phyloP scores from a whole-genome alignment of 2,888 invertebrate genomes.

The Zaprionus bogoriensis region DNA sequence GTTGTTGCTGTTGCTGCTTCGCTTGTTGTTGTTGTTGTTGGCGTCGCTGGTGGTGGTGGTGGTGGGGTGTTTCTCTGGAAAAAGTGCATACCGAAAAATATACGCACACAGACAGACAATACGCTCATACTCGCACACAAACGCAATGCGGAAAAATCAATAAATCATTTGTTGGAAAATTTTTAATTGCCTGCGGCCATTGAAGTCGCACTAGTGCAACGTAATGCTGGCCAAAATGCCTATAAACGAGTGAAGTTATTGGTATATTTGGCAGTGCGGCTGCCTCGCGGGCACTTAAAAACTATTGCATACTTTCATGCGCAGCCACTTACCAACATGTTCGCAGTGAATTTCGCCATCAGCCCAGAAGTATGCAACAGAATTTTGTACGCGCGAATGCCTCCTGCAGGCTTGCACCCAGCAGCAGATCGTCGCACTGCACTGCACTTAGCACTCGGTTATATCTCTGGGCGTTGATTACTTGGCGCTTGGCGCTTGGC shows the following conservation, averaged over 20 bases:
- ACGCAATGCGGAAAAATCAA: conserved; percentile 73
- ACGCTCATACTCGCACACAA: conserved; percentile 34
- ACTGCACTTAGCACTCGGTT: conserved; percentile 37
- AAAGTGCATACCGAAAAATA: conserved; percentile 76
- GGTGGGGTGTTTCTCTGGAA: conserved; percentile 70
- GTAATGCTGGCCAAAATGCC: neutral
- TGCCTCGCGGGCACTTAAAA: too few species aligned
- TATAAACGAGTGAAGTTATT: neutral
- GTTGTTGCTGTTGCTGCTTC: conserved; percentile 30
- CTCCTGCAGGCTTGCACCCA: too few species aligned
- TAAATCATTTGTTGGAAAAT: conserved; percentile 72
- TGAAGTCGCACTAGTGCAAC: neutral
- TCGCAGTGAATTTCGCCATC: conserved; percentile 49
- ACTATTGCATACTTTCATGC: conserved; percentile 29
- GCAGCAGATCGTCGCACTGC: too few species aligned
- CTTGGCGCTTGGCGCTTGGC: conserved; percentile 14
- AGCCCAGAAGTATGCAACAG: conserved; percentile 63
- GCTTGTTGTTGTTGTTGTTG: conserved; percentile 18
- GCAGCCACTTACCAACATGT: conserved; percentile 70
- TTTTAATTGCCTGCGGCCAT: conserved; percentile 42
- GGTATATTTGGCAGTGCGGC: too few species aligned
- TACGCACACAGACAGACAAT: conserved; percentile 55
- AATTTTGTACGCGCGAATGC: conserved; percentile 6
- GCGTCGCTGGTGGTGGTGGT: conserved; percentile 17
- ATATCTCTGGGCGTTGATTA: neutral